Conservation (phyloP, 2,888 invertebrate genomes). For the Hirtodrosophila duncani region DNA sequence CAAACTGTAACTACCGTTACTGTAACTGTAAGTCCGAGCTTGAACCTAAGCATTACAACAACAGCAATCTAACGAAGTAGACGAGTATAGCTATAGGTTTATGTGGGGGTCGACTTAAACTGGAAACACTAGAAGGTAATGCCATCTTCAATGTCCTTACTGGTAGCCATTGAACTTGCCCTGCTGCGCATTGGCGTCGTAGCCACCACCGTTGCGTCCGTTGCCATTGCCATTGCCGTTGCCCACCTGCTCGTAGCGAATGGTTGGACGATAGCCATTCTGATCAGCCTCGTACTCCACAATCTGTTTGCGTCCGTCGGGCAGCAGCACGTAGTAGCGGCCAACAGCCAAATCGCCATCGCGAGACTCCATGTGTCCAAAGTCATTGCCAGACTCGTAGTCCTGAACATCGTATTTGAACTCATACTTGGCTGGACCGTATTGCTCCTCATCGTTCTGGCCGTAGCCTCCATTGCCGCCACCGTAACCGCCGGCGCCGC, state of each 20-base stretch:
- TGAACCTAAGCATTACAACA: conserved; percentile 54
- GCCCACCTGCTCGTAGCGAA: conserved; percentile 83
- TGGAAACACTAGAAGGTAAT: conserved; percentile 43
- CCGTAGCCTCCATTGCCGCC: conserved; percentile 54
- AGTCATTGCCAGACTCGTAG: conserved; percentile 82
- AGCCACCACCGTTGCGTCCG: conserved; percentile 65
- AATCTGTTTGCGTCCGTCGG: conserved; percentile 85
- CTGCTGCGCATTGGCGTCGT: conserved; percentile 70
- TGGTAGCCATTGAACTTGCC: conserved; percentile 74
- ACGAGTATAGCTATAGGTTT: conserved; percentile 55
- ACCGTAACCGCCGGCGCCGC: conserved; percentile 38
- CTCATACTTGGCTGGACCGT: conserved; percentile 85
- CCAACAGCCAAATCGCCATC: conserved; percentile 83
- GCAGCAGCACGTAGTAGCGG: conserved; percentile 83
- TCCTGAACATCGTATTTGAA: conserved; percentile 85
- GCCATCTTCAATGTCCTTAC: conserved; percentile 39
- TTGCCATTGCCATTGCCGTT: conserved; percentile 63
- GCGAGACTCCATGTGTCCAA: conserved; percentile 83
- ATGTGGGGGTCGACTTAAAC: conserved; percentile 55
- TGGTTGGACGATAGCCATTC: conserved; percentile 83
- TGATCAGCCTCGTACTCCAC: conserved; percentile 85
- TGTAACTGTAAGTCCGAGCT: conserved; percentile 16
- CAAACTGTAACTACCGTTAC: conserved; percentile 10
- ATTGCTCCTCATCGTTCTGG: conserved; percentile 74
- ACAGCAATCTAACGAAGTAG: conserved; percentile 47